Evolutionary conservation across 2,797 vertebrate species (phyloP).

Genomic region (Sebastolobus alascanus): DNA sequence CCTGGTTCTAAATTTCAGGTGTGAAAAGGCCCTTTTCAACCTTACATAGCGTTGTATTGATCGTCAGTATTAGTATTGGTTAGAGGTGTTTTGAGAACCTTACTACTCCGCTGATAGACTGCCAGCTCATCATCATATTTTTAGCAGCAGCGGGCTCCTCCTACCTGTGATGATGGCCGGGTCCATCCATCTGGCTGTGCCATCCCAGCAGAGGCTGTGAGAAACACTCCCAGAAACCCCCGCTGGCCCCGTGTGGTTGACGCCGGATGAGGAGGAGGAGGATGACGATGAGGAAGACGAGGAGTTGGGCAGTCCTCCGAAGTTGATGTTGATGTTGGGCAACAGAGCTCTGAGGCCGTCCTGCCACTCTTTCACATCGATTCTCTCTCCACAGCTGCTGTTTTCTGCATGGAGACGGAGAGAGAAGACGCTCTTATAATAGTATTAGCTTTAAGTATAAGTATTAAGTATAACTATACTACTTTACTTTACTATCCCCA

Average conservation of each 20-base stretch:
- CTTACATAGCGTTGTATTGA: too few relatives aligned
- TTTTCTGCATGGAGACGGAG: conserved; percentile 85
- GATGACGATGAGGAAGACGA: conserved; percentile 84
- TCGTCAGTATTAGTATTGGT: too few relatives aligned
- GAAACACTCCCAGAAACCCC: conserved; percentile 85
- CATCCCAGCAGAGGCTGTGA: too few relatives aligned
- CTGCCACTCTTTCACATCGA: conserved; percentile 97
- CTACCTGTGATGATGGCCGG: conserved; percentile 98
- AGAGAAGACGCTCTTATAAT: neutral
- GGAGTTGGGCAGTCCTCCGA: conserved; percentile 94
- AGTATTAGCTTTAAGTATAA: too few relatives aligned
- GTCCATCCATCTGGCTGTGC: conserved; percentile 96
- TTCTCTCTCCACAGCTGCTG: conserved; percentile 91
- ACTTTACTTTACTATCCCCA: too few relatives aligned
- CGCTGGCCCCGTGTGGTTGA: conserved; percentile 88
- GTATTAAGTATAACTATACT: too few relatives aligned
- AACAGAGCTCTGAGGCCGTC: conserved; percentile 95
- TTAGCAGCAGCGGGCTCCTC: conserved; percentile 35
- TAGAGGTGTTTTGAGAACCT: too few relatives aligned
- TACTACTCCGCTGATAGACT: too few relatives aligned
- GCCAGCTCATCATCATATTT: too few relatives aligned
- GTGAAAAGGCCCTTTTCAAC: too few relatives aligned
- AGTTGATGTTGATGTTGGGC: conserved; percentile 98
- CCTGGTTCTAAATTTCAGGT: too few relatives aligned
- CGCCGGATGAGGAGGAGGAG: conserved; percentile 79